A percentile compares a stretch with the other conserved stretches of the same genome.
These are phyloP conservation scores for Aporrectodea caliginosa DNA, from an alignment of 1,140 invertebrate species.

Conservation along the genomic window DNA sequence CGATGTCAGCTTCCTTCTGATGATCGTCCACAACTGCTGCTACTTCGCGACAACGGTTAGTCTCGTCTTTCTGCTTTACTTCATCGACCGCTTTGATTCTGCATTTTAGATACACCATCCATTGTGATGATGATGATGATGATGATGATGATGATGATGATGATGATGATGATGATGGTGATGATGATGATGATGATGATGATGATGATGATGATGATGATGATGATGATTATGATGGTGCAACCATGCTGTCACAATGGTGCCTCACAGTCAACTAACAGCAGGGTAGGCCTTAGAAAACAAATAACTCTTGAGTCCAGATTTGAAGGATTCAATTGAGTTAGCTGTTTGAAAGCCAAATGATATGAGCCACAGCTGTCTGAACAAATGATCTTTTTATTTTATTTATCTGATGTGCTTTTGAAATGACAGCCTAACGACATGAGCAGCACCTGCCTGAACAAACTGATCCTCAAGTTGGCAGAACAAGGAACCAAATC, in stretches of 20 bases:
- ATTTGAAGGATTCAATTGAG: too few relatives aligned
- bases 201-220: not conserved
- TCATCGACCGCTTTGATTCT: too few relatives aligned
- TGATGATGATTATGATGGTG: not conserved
- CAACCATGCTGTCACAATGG: too few relatives aligned
- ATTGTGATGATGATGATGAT: not conserved
- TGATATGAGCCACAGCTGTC: too few relatives aligned
- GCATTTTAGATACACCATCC: not conserved
- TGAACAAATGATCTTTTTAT: too few relatives aligned
- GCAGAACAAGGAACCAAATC: constrained; percentile 32
- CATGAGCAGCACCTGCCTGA: constrained; percentile 64
- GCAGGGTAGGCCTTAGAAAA: too few relatives aligned
- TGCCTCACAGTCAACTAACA: too few relatives aligned
- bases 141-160: not conserved
- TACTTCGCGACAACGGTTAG: constrained; percentile 67
- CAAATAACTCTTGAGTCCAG: too few relatives aligned
- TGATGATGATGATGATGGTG: not conserved
- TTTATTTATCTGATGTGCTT: not conserved
- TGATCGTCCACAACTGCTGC: constrained; percentile 77
- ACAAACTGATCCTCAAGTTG: constrained; percentile 63
- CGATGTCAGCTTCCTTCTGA: constrained; percentile 65
- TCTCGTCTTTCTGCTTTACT: constrained; percentile 14
- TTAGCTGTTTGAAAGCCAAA: too few relatives aligned
- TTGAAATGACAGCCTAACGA: constrained; percentile 62
- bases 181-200: not conserved